These are phyloP conservation scores for Sturnira hondurensis DNA, from an alignment of 2,113 vertebrate genomes.

Conservation along the genomic window DNA sequence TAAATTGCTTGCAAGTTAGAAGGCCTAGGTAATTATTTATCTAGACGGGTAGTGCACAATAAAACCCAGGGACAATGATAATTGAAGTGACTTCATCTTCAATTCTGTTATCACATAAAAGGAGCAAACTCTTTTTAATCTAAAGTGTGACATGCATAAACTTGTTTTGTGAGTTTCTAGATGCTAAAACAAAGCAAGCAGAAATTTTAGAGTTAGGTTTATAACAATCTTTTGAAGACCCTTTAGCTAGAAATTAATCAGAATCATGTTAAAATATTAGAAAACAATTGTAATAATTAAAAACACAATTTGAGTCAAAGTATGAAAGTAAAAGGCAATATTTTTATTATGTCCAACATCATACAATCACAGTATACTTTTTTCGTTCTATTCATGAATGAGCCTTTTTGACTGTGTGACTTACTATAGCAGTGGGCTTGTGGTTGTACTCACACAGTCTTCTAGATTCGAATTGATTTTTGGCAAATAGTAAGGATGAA, in stretches of 20 bases:
- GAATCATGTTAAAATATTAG: not conserved
- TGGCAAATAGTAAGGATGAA: conserved; percentile 60
- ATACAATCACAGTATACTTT: not conserved
- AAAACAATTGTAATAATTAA: conserved; percentile 64
- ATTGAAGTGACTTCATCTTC: conserved; percentile 64
- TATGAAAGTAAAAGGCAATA: not conserved
- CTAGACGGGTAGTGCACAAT: conserved; percentile 13
- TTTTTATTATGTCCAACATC: not conserved
- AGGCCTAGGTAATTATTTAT: conserved; percentile 70
- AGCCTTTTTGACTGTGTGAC: not conserved
- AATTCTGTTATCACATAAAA: conserved; percentile 71
- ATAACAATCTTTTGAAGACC: not conserved
- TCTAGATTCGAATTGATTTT: conserved; percentile 44
- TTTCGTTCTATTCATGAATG: not conserved
- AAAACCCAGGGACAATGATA: conserved; percentile 69
- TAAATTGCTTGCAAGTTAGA: conserved; percentile 67
- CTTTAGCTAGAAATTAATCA: conserved; percentile 15
- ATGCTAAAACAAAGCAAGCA: conserved; percentile 47
- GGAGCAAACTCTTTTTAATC: conserved; percentile 61
- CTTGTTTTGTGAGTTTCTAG: conserved; percentile 62
- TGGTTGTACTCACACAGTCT: not conserved
- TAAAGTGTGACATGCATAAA: conserved; percentile 69
- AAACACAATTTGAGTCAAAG: not conserved
- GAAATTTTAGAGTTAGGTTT: not conserved
- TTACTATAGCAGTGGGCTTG: not conserved